Base-by-base conservation (phyloP, 2,113 vertebrate species). In the Gallinago media region DNA sequence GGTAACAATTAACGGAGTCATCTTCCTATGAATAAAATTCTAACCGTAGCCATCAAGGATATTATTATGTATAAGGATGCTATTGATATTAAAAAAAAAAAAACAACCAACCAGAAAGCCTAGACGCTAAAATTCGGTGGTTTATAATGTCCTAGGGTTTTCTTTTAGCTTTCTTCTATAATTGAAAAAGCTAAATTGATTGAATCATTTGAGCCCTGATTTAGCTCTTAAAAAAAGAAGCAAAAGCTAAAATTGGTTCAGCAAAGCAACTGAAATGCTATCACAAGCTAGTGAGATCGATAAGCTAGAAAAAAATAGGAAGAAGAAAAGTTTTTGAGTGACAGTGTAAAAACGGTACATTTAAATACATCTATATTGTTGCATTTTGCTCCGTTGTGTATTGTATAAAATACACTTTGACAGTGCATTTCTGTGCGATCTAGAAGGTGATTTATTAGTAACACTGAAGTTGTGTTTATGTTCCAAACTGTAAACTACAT, bases 211-310 rank as follows among this genome's bases (percentile, higher is more conserved):
- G 96, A 98, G 94, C 96, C 96, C 97, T 56, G 81, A 98, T 96
- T 98, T 98, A 98, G 97, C 96, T 97, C 96, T 97, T 97, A 94
- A 98, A 98, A 98, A 98, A 97, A 97, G 97, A 97, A 98, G 95
- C 97, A 95, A 93, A 93, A 97, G 96, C 98, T 98, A 98, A 98
- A 98, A 98, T 97, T 97, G 98, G 97, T 97, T 93, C 96, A 94
- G 89, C 2, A 22, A 96, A 97, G 97, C 94, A 96, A 96, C 94
- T 95, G 97, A 97, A 97, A 96, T 95, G 96, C 98, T 96, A 98
- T 98, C 98, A 93, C 94, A 96, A 97, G 97, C 97, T 92, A 87
- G 96, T 81, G 96, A 97, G 97, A 98, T 98, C 98, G 85, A 98
- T 98, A 98, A 97, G 85, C 94, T 96, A 82, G 23, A 49, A 34